Base-by-base conservation (phyloP, 2,113 vertebrate genomes). In the Oxygymnocypris stewartii region DNA sequence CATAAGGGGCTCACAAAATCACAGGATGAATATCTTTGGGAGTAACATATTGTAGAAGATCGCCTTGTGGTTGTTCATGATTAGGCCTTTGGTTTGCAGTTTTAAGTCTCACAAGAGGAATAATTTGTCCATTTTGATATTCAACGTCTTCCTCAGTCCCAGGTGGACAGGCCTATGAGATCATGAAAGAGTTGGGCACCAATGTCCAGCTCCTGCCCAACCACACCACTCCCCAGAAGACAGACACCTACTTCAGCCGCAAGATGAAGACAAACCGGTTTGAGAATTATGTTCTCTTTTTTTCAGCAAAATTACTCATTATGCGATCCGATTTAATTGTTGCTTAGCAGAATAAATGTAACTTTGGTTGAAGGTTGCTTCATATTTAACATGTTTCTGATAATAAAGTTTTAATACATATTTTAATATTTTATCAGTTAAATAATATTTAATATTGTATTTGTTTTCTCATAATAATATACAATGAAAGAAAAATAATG, bases 181-280 rank as follows among this genome's bases (percentile, higher is more conserved):
- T 98, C 91, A 93, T 99, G 94, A 97, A 97, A 47, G 98, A 99
- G 79, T 92, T 96, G 0, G 96, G 97, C 44, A 98, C 98, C 23
- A 97, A 98, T 51, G 96, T 99, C 8, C 97, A 96, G 92, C 97
- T 99, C 86, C 95, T 97, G 90, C 97, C 97, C 16, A 99, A 99
- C 91, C 94, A 97, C 92, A 95, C 91, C 87, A 95, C 97, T 0
- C 97, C 98, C 18, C 97, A 97, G 91, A 98, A 98, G 94, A 97
- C 96, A 20, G 97, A 98, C 94, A 97, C 98, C 28, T 99, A 96
- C 93, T 99, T 99, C 93, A 99, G 97, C 95, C 96, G 97, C 87
- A 98, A 97, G 95, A 99, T 99, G 98, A 99, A 99, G 92, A 94
- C 95, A 88, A 99, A 99, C 96, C 96, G 98, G 98, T 99, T 86